A percentile compares a stretch with the other conserved stretches of the same genome.
Conservation (phyloP, 2,113 vertebrate genomes). For the Alexandromys fortis region DNA sequence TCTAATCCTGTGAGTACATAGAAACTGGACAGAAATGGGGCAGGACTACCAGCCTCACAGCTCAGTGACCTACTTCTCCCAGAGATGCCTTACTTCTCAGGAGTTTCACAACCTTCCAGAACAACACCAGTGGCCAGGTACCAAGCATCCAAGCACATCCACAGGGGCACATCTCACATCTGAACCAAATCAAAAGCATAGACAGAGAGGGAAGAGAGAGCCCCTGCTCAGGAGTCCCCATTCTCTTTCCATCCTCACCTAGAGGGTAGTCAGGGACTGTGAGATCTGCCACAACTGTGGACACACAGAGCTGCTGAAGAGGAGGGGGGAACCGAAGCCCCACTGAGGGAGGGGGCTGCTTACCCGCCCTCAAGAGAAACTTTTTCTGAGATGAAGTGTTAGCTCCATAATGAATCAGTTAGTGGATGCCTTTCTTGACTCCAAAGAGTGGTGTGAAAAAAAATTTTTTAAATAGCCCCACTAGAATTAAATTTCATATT, state of each 20-base stretch:
- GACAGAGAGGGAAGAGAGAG: not conserved
- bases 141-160: too few species aligned
- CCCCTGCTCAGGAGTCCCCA: not conserved
- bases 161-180: not conserved
- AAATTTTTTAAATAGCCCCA: slow-evolving; percentile 11
- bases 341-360: not conserved
- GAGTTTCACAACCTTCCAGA: not conserved
- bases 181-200: not conserved
- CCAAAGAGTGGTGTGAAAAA: slow-evolving; percentile 8
- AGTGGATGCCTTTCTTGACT: not conserved
- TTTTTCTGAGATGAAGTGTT: slow-evolving; percentile 18
- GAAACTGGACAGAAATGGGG: not conserved
- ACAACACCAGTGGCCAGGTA: not conserved
- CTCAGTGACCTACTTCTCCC: not conserved
- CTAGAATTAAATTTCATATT: slow-evolving; percentile 52
- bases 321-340: not conserved
- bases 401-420: not conserved
- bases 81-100: too few species aligned
- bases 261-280: not conserved
- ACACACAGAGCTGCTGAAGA: not conserved
- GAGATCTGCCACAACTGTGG: not conserved
- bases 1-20: not conserved
- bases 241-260: not conserved
- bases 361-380: not conserved
- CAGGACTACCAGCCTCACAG: not conserved